phyloP scores from a whole-genome alignment of 2,888 invertebrate species.

The Orchesella flavescens region DNA sequence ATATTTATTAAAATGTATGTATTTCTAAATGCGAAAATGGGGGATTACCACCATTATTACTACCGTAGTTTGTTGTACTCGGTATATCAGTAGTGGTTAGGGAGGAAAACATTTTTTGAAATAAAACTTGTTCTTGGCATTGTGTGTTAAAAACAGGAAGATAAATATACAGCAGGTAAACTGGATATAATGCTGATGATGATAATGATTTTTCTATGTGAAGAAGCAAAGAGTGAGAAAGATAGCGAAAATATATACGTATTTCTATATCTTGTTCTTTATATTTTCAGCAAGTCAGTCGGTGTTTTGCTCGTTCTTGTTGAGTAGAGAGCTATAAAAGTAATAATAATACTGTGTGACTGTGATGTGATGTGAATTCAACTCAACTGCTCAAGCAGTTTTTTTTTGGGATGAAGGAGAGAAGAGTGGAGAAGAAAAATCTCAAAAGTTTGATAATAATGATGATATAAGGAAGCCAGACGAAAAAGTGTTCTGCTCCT shows the following conservation, averaged over 20 bases:
- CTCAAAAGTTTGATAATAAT: conserved; percentile 3
- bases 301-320: not conserved
- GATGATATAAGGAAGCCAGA: conserved; percentile 2
- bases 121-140: too few relatives aligned
- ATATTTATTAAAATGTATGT: too few relatives aligned
- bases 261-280: too few relatives aligned
- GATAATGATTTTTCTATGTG: not conserved
- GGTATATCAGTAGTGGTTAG: too few relatives aligned
- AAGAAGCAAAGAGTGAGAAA: not conserved
- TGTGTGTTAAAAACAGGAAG: not conserved
- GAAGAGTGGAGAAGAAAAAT: not conserved
- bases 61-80: too few relatives aligned
- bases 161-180: not conserved
- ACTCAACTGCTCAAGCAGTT: too few relatives aligned
- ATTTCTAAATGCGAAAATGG: too few relatives aligned
- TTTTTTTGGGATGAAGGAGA: too few relatives aligned
- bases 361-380: not conserved
- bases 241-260: not conserved
- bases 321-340: too few relatives aligned
- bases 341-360: not conserved
- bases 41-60: too few relatives aligned
- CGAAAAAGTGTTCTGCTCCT: not conserved
- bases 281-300: not conserved
- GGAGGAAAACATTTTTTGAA: too few relatives aligned
- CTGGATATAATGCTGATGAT: too few relatives aligned